Conservation (phyloP, 53 echinoderm and acorn worm species). For the Paelopatides confundens region DNA sequence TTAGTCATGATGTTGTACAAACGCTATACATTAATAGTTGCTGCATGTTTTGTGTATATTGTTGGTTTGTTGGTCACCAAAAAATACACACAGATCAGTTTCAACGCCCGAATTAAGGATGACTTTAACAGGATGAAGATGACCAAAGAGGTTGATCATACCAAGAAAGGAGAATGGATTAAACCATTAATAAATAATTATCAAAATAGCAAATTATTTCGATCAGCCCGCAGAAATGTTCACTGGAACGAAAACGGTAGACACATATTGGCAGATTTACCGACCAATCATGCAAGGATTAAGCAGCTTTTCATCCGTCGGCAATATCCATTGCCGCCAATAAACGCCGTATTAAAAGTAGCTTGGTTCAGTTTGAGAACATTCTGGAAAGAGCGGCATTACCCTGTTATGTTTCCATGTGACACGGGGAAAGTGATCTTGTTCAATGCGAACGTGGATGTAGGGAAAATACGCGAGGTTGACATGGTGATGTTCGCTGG, state of each 20-base stretch:
- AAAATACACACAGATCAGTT: background rate
- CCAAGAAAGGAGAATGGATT: background rate
- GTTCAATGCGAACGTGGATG: background rate
- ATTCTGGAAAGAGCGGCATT: background rate
- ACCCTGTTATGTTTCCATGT: background rate
- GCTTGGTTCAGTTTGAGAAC: slow-evolving; percentile 30
- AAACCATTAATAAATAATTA: background rate
- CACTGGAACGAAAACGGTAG: background rate
- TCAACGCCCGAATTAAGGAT: background rate
- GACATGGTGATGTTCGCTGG: slow-evolving; percentile 30
- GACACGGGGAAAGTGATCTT: background rate
- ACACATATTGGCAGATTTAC: background rate
- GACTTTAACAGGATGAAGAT: background rate
- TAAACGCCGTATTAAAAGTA: background rate
- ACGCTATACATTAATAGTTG: background rate
- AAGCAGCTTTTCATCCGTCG: background rate
- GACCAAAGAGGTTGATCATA: background rate
- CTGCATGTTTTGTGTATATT: background rate
- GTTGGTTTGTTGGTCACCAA: background rate
- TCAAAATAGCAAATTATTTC: background rate
- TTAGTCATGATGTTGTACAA: background rate
- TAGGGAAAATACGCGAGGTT: background rate
- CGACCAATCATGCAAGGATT: background rate
- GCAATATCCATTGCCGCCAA: background rate
- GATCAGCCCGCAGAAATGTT: background rate